Evolutionary conservation across 30 jellyfish, hydroid and myxozoan species (phyloP), one percentile per base, ranked within the genome.

Genomic region (Mastigias papua): DNA sequence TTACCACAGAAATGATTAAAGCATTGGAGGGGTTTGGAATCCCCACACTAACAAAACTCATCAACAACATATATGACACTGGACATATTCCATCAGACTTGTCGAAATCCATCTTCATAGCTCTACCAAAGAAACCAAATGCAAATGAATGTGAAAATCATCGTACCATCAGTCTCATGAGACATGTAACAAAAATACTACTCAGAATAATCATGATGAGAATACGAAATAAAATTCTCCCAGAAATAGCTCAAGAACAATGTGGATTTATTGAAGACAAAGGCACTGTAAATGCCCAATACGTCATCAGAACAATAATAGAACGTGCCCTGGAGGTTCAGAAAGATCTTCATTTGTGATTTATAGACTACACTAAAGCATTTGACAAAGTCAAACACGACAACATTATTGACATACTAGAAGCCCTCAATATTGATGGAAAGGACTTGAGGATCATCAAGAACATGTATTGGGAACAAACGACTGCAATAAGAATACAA

Each of bases 91-190:
- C 87, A 9, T 25, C 42, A 1, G 87, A 50, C 48, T 10, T 76
- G 61, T 13, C 22, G 31, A 49, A 51, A 31, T 76, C 87, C 19
- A 50, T 76, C 0, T 76, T 76, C 34, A 70, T 76, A 5, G 87
- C 87, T 3, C 76, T 76, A 1, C 87, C 87, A 1, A 76, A 50
- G 64, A 80, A 80, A 60, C 82, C 69, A n/a, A 70, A 70, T 37
- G 81, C 82, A 8, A 28, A 17, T 5, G 76, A 64, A 3, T 82
- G 86, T 51, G 73, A 82, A 20, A 58, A 34, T 1, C 86, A 82
- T 15, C 57, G 84, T 2, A 82, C 84, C 11, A 82, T 82, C 3
- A 66, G 92, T 46, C 86, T 82, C 27, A 82, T 66, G 86, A 82
- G 84, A n/a, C 92, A 66, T 27, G 42, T 48, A 6, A 48, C 65